Conservation (phyloP, 2,797 vertebrate species). For the Notamacropus eugenii region DNA sequence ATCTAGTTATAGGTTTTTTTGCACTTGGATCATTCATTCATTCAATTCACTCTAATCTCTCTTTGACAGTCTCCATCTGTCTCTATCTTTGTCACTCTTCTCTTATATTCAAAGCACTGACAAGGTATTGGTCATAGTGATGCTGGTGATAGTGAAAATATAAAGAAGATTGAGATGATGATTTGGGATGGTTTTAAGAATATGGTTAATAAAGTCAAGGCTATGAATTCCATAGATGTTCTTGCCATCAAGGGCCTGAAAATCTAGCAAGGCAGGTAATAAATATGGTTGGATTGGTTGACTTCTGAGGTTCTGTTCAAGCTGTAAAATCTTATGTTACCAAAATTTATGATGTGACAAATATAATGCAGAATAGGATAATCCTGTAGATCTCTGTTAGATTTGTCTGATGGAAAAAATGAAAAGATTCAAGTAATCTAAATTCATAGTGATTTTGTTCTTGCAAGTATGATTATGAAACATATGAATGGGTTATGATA, state of each 20-base stretch:
- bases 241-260: not conserved
- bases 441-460: not conserved
- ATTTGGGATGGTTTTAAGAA: not conserved
- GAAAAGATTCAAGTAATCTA: not conserved
- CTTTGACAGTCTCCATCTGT: not conserved
- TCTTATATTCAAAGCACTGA: not conserved
- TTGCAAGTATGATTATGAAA: not conserved
- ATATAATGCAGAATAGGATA: not conserved
- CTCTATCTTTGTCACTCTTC: not conserved
- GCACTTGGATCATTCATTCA: not conserved
- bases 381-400: not conserved
- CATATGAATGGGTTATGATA: not conserved
- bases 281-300: not conserved
- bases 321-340: not conserved
- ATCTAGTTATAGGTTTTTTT: not conserved
- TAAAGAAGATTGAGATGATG: not conserved
- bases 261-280: not conserved
- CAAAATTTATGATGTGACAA: not conserved
- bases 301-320: not conserved
- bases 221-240: not conserved
- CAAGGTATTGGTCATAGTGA: not conserved
- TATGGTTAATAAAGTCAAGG: not conserved
- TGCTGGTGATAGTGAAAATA: not conserved
- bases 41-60: not conserved
- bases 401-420: not conserved